phyloP scores from a whole-genome alignment of 1,140 invertebrate species.

The Aphelenchoides fujianensis region DNA sequence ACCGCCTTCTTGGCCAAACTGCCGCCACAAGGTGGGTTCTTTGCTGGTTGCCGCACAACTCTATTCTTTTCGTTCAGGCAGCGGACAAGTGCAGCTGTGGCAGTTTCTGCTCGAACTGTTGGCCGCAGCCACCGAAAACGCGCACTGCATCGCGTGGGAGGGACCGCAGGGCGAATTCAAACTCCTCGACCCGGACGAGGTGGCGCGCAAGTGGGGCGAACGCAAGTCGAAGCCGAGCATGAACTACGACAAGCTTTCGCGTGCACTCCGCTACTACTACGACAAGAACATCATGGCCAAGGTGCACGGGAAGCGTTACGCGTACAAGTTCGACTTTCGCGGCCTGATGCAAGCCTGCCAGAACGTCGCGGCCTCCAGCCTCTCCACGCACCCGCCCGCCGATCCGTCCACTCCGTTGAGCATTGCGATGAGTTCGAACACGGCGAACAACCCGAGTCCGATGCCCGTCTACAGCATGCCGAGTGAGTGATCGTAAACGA shows the following conservation, averaged over 20 bases:
- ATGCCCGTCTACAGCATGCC: background rate
- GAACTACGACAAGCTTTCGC: slow-evolving; percentile 98
- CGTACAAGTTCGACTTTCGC: slow-evolving; percentile 65
- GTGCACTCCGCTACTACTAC: slow-evolving; percentile 94
- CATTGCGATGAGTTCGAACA: background rate
- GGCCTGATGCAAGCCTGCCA: slow-evolving; percentile 63
- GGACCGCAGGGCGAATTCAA: slow-evolving; percentile 69
- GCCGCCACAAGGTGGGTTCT: slow-evolving; percentile 21
- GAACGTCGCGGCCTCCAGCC: slow-evolving; percentile 26
- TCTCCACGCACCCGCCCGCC: background rate
- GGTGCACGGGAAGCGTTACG: slow-evolving; percentile 80
- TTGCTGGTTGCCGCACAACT: background rate
- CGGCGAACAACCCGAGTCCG: background rate
- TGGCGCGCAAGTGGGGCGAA: slow-evolving; percentile 92
- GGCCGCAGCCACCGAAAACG: slow-evolving; percentile 77
- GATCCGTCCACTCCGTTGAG: background rate
- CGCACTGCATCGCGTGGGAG: slow-evolving; percentile 88
- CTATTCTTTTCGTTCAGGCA: slow-evolving; percentile 24
- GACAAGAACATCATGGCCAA: slow-evolving; percentile 98
- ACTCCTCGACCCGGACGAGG: slow-evolving; percentile 92
- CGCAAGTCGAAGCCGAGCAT: slow-evolving; percentile 96
- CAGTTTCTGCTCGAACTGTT: slow-evolving; percentile 94
- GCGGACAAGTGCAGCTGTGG: slow-evolving; percentile 94
- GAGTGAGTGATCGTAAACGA: background rate
- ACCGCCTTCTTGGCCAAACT: slow-evolving; percentile 22